These are phyloP conservation scores for Pachycephala philippinensis DNA, from an alignment of 2,113 vertebrate species.

Conservation along the genomic window DNA sequence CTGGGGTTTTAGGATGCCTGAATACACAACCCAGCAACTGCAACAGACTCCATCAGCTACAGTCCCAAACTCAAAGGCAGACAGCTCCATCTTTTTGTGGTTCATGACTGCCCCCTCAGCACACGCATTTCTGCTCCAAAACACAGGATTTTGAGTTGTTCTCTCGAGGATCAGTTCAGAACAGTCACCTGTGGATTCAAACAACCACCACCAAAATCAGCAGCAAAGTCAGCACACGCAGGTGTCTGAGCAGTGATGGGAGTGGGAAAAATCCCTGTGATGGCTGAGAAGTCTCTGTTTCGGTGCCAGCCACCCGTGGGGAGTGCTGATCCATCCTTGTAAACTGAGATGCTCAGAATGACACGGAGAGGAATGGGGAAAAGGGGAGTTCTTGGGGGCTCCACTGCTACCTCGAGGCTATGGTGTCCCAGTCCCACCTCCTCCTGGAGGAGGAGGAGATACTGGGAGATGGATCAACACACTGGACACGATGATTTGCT, in stretches of 20 bases:
- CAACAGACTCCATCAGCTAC: neutral
- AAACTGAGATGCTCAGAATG: neutral
- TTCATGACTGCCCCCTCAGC: neutral
- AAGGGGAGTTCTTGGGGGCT: neutral
- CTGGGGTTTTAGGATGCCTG: neutral
- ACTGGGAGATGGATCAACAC: neutral
- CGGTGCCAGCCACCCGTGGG: neutral
- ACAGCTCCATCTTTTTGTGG: neutral
- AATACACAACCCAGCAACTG: neutral
- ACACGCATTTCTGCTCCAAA: neutral
- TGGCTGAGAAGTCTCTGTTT: neutral
- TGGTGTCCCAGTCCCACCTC: accelerated
- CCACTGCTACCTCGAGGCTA: neutral
- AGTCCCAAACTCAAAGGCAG: neutral
- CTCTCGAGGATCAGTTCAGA: neutral
- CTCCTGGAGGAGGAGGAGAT: neutral
- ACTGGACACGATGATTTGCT: neutral
- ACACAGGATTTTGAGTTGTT: neutral
- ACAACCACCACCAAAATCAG: neutral
- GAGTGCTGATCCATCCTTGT: neutral
- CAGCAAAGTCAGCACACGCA: no score
- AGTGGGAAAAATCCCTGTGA: neutral
- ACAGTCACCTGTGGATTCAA: neutral
- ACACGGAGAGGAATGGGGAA: neutral
- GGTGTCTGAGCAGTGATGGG: neutral